Evolutionary conservation across 2,113 vertebrate genomes (phyloP), one percentile per base, ranked within the genome.

Genomic region (Planiliza haematocheilus): DNA sequence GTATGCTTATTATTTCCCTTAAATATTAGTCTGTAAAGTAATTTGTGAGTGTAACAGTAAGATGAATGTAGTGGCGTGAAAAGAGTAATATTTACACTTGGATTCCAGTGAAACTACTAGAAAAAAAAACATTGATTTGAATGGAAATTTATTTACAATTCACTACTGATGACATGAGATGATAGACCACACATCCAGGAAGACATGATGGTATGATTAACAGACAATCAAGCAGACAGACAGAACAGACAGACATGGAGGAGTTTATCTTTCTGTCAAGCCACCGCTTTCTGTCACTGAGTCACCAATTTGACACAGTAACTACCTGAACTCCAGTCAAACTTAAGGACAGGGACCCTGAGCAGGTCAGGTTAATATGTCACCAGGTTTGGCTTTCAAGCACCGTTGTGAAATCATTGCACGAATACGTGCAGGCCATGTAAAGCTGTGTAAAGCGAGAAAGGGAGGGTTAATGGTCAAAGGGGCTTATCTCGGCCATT

Each of bases 341-440:
- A 58, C 10, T 12, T 62, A 39, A 83, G 51, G 70, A 81, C 75
- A 79, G 65, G 51, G 71, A 80, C 76, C 16, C 10, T 16, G 20
- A 70, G 63, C 61, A 73, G 69, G 77, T 90, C 77, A 69, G 30
- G 91, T 91, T 93, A 92, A 93, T 93, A 18, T 83, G 63, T 90
- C 17, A 86, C 90, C 41, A 77, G 36, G 10, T 74, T 65, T 77
- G 76, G 58, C 76, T 86, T 83, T 77, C 51, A 81, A 55, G 66
- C n/a, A 0, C 43, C n/a, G 10, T 90, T 89, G 81, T 81, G 88
- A 89, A 90, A 92, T 74, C 10, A n/a, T 17, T 34, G 4, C n/a
- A 43, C 39, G 45, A 69, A 56, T 69, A 84, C 36, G 60, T 81
- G 77, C 82, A 52, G 68, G 53, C n/a, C 41, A 37, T 56, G 73